phyloP scores from a whole-genome alignment of 1,140 invertebrate species.

The Drosophila sp. region DNA sequence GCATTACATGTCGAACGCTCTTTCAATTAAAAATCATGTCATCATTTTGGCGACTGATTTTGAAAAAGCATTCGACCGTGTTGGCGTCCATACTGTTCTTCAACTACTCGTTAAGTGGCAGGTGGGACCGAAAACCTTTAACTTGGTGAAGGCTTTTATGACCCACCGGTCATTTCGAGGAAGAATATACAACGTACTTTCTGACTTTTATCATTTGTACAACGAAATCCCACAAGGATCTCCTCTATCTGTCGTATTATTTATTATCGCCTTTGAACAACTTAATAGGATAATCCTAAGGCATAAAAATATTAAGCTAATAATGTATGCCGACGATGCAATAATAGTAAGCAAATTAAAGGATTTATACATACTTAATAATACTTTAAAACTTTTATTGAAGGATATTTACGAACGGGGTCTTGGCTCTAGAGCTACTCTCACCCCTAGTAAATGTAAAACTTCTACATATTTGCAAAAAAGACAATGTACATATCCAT shows the following conservation, averaged over 20 bases:
- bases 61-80: not conserved
- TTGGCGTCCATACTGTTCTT: not conserved
- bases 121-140: constrained; percentile 11
- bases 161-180: not conserved
- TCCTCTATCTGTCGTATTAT: not conserved
- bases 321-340: not conserved
- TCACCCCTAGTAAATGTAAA: not conserved
- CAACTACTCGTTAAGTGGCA: not conserved
- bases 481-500: not conserved
- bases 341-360: not conserved
- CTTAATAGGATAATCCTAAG: not conserved
- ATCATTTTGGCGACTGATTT: too few relatives aligned
- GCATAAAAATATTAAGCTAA: not conserved
- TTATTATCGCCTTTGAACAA: not conserved
- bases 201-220: not conserved
- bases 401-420: not conserved
- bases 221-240: not conserved
- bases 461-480: not conserved
- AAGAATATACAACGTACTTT: not conserved
- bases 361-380: not conserved
- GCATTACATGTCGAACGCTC: too few relatives aligned
- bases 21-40: too few relatives aligned
- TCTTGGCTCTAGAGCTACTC: not conserved
- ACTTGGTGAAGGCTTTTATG: constrained; percentile 18
- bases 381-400: not conserved